Evolutionary conservation across 2,888 invertebrate species (phyloP).

Genomic region (Phyto melanocephala): DNA sequence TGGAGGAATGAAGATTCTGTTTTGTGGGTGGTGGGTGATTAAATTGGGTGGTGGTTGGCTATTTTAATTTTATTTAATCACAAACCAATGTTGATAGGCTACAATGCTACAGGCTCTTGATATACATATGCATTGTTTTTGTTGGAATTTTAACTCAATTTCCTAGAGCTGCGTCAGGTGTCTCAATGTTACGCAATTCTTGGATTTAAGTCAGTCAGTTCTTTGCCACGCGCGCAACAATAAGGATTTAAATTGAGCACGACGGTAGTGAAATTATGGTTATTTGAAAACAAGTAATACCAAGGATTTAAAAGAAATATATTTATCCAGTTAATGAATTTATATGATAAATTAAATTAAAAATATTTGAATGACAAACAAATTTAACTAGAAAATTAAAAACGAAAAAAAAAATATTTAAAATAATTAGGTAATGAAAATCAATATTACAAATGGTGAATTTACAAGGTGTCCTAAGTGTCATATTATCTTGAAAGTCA

Average conservation of each 20-base stretch:
- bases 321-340: background rate
- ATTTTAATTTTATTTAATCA: conserved; percentile 57
- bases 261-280: conserved; percentile 48
- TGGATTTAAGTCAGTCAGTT: conserved; percentile 68
- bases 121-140: conserved; percentile 11
- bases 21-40: conserved; percentile 33
- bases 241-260: conserved; percentile 66
- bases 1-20: background rate
- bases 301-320: background rate
- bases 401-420: background rate
- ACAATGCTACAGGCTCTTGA: conserved; percentile 38
- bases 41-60: conserved; percentile 44
- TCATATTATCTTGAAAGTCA: no score
- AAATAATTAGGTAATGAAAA: conserved; percentile 15
- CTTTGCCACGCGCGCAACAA: conserved; percentile 70
- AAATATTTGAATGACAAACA: conserved; percentile 15
- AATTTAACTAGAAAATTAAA: background rate
- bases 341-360: background rate
- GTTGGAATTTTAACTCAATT: conserved; percentile 70
- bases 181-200: conserved; percentile 67
- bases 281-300: background rate
- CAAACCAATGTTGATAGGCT: conserved; percentile 68
- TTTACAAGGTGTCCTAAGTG: no score
- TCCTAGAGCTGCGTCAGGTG: conserved; percentile 74
- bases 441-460: no score